phyloP scores from a whole-genome alignment of 2,888 invertebrate genomes.

The Siphonodentalium dalli region DNA sequence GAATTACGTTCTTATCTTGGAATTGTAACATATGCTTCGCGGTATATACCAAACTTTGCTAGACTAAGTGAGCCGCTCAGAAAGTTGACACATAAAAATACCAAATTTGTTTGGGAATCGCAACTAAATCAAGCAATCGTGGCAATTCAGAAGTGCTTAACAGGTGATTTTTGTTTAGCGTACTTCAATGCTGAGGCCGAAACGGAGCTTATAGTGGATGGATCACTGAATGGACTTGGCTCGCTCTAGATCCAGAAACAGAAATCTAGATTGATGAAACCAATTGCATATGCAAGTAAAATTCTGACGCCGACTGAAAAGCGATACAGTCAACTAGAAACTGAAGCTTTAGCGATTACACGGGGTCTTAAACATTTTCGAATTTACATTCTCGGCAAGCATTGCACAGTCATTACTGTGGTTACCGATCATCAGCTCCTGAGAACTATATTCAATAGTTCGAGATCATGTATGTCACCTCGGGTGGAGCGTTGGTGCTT shows the following conservation, averaged over 20 bases:
- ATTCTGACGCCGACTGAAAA: not conserved
- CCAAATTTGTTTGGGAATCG: not conserved
- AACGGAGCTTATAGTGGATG: slow-evolving; percentile 9
- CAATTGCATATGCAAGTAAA: slow-evolving; percentile 10
- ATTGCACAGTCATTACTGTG: not conserved
- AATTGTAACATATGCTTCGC: slow-evolving; percentile 4
- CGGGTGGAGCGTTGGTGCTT: slow-evolving; percentile 6
- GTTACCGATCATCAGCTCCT: slow-evolving; percentile 1
- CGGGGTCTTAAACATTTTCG: slow-evolving; percentile 5
- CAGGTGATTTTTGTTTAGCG: slow-evolving; percentile 5
- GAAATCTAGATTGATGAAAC: slow-evolving; percentile 1
- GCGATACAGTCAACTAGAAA: slow-evolving; percentile 2
- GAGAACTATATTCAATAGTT: slow-evolving; percentile 1
- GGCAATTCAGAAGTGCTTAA: not conserved
- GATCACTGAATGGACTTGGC: not conserved
- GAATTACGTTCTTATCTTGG: slow-evolving; percentile 5
- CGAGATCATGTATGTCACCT: not conserved
- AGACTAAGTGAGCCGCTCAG: slow-evolving; percentile 5
- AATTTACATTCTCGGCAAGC: not conserved
- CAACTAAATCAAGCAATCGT: not conserved
- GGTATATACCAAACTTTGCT: slow-evolving; percentile 9
- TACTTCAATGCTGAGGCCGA: slow-evolving; percentile 7
- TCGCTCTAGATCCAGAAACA: slow-evolving; percentile 3
- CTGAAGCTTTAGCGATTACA: not conserved
- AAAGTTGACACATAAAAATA: slow-evolving; percentile 7